A percentile compares a stretch with the other conserved stretches of the same genome.
Conservation (phyloP, 2,797 vertebrate species). For the Myotis pilosus region DNA sequence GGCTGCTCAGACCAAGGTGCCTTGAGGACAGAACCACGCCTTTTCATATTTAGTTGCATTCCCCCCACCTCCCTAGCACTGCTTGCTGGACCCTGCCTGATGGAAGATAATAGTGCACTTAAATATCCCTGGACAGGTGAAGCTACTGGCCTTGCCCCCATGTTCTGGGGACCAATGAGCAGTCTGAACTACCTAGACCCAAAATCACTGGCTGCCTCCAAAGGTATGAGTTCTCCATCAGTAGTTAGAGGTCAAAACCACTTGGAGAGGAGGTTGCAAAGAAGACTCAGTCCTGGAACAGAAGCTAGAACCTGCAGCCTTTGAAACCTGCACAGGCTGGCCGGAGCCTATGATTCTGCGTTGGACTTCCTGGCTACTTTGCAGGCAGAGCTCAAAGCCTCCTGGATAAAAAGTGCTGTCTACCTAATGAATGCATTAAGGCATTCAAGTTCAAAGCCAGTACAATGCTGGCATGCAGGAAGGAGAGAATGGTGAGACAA, state of each 20-base stretch:
- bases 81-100: background rate
- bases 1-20: background rate
- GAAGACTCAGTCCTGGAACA: background rate
- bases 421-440: background rate
- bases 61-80: background rate
- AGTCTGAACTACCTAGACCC: background rate
- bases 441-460: slow-evolving; percentile 32
- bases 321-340: background rate
- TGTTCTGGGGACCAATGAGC: background rate
- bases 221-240: background rate
- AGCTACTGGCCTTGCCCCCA: background rate
- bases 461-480: background rate
- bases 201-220: background rate
- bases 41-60: background rate
- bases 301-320: background rate
- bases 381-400: background rate
- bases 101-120: background rate
- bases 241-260: background rate
- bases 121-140: background rate
- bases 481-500: background rate
- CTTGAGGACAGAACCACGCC: background rate
- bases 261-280: background rate
- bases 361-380: background rate
- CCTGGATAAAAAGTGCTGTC: background rate
- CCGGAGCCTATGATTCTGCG: background rate